Evolutionary conservation across 2,113 vertebrate species (phyloP).

Genomic region (Miniopterus natalensis): DNA sequence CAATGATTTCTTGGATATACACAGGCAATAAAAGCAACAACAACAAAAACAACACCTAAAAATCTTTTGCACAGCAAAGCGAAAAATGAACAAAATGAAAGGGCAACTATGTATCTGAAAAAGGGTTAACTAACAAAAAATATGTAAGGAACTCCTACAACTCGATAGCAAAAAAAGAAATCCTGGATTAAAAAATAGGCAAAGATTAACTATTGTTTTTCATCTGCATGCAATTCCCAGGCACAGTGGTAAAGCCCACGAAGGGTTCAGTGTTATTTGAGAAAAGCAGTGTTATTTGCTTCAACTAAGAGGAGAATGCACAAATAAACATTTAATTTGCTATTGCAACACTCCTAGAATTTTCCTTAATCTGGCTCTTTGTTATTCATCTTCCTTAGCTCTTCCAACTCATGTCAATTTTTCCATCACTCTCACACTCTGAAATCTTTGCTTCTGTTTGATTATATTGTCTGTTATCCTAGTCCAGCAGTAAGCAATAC

Average conservation of each 20-base stretch:
- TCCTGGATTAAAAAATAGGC: not conserved
- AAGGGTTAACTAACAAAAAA: not conserved
- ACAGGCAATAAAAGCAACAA: not conserved
- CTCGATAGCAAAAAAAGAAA: not conserved
- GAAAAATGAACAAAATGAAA: not conserved
- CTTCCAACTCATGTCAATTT: not conserved
- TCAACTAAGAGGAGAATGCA: not conserved
- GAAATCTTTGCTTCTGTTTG: constrained; percentile 30
- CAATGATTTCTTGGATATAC: not conserved
- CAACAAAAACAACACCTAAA: not conserved
- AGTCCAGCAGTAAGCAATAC: not conserved
- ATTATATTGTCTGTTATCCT: not conserved
- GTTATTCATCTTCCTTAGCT: not conserved
- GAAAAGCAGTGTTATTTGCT: not conserved
- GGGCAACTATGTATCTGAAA: not conserved
- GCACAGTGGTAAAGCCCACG: not conserved
- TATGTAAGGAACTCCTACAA: not conserved
- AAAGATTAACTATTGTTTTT: constrained; percentile 20
- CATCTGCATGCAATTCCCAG: not conserved
- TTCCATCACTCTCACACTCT: not conserved
- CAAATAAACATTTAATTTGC: not conserved
- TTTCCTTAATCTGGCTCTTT: not conserved
- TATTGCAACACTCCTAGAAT: not conserved
- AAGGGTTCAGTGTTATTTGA: not conserved
- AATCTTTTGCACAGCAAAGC: not conserved